phyloP scores from a whole-genome alignment of 2,888 invertebrate species.

The Caenorhabditis zanzibari region DNA sequence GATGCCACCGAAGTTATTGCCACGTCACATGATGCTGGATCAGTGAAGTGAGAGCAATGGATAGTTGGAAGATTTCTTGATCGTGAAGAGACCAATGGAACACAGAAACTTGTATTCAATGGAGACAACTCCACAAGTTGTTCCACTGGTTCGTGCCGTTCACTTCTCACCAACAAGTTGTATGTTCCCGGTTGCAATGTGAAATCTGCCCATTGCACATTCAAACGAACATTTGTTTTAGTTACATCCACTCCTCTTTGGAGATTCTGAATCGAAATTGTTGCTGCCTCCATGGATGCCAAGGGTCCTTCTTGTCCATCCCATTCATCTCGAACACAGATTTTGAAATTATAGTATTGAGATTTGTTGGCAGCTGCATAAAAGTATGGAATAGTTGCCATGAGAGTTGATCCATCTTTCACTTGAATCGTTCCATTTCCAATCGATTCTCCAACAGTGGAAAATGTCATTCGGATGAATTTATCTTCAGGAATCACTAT shows the following conservation, averaged over 20 bases:
- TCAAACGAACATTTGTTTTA: slow-evolving; percentile 43
- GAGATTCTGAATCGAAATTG: slow-evolving; percentile 54
- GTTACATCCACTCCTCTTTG: slow-evolving; percentile 45
- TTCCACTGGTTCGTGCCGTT: slow-evolving; percentile 40
- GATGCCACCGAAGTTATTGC: slow-evolving; percentile 18
- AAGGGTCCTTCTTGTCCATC: slow-evolving; percentile 57
- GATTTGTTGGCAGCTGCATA: slow-evolving; percentile 33
- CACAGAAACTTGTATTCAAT: slow-evolving; percentile 63
- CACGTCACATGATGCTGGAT: slow-evolving; percentile 45
- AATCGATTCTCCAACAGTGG: neutral
- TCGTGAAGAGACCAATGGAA: slow-evolving; percentile 43
- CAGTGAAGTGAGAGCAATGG: slow-evolving; percentile 50
- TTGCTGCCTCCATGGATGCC: slow-evolving; percentile 34
- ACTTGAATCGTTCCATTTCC: slow-evolving; percentile 61
- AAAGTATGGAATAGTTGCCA: slow-evolving; percentile 45
- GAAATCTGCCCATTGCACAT: slow-evolving; percentile 67
- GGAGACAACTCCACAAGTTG: slow-evolving; percentile 45
- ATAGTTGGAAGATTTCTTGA: slow-evolving; percentile 48
- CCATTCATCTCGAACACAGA: slow-evolving; percentile 65
- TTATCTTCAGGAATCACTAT: slow-evolving; percentile 41
- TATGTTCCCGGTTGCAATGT: slow-evolving; percentile 52
- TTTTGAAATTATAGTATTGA: slow-evolving; percentile 49
- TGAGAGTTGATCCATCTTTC: slow-evolving; percentile 40
- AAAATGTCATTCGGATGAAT: slow-evolving; percentile 46
- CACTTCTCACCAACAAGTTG: slow-evolving; percentile 29